Base-by-base conservation (phyloP, 2,888 invertebrate species). In the Cylindroiulus punctatus region DNA sequence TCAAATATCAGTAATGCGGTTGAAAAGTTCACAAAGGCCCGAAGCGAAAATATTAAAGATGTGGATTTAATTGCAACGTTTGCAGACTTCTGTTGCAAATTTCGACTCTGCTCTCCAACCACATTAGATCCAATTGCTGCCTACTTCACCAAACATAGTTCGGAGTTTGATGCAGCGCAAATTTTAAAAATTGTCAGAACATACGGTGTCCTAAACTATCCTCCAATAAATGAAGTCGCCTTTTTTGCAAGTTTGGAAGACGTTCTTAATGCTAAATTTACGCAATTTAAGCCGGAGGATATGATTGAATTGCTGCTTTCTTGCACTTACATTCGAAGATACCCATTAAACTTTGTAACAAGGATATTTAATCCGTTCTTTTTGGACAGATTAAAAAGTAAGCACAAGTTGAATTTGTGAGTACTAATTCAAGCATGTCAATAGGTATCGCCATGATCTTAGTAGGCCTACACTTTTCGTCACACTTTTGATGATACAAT, bases 281-380 rank as follows among this genome's bases (percentile, higher is more conserved):
- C 91, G 7, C 92, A 93, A 89, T 92, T 95, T 87, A 91, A 91
- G 86, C 91, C 93, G 42, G 92, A 92, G 88, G 93, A 94, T 89
- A 90, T 93, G 14, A 90, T 94, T 65, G 93, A 93, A 87, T 92
- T 94, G 87, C 90, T 94, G 87, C 90, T 94, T n/a, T 92, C 94
- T 12, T 94, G 93, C 89, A 92, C 94, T 85, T 95, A 94, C 90
- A 89, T 94, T 42, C 92, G 93, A 85, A 92, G 93, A 89, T 93
- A 93, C 90, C 94, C 95, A 7, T 88, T 93, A 5, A 92, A 93
- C 89, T 92, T 94, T 89, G 92, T 93, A 0, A 91, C 92, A 40
- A 93, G 92, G 89, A 91, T 95, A 86, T 93, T 94, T 88, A 93
- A 92, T 88, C 91, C 93, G 17, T 92, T 93, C 88, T 94, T 94